Conservation (phyloP, 1,140 invertebrate genomes). For the Lepidostoma basale region DNA sequence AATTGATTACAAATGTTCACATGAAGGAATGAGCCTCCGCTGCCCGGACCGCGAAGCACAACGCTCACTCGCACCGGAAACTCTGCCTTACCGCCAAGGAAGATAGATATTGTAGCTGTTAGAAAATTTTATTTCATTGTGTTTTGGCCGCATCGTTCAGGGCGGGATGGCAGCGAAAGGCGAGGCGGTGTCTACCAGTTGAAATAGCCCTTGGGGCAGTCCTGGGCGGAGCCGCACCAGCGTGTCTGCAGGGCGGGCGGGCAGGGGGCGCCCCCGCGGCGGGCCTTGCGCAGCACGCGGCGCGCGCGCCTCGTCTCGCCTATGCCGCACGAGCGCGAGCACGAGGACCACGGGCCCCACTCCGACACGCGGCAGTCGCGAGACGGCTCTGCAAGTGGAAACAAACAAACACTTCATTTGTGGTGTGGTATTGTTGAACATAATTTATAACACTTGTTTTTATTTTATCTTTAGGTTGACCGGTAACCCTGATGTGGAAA, state of each 20-base stretch:
- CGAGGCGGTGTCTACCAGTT: constrained; percentile 53
- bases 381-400: constrained; percentile 58
- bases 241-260: constrained; percentile 81
- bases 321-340: constrained; percentile 85
- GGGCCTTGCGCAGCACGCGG: constrained; percentile 74
- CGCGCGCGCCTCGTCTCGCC: constrained; percentile 82
- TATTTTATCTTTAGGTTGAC: no score
- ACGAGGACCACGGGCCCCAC: constrained; percentile 85
- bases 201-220: constrained; percentile 67
- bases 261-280: constrained; percentile 77
- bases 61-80: neutral
- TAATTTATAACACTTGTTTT: no score
- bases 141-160: no score
- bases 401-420: no score
- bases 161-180: neutral
- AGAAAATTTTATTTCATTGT: neutral
- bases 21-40: no score
- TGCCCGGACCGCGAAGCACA: no score
- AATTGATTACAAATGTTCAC: no score
- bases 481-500: no score
- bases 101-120: neutral
- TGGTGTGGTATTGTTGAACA: no score
- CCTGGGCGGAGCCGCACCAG: constrained; percentile 82
- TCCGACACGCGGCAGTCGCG: constrained; percentile 84
- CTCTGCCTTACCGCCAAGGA: neutral